A percentile compares a stretch with the other conserved stretches of the same genome.
phyloP scores from a whole-genome alignment of 2,888 invertebrate genomes.

The Sphinx pinastri region DNA sequence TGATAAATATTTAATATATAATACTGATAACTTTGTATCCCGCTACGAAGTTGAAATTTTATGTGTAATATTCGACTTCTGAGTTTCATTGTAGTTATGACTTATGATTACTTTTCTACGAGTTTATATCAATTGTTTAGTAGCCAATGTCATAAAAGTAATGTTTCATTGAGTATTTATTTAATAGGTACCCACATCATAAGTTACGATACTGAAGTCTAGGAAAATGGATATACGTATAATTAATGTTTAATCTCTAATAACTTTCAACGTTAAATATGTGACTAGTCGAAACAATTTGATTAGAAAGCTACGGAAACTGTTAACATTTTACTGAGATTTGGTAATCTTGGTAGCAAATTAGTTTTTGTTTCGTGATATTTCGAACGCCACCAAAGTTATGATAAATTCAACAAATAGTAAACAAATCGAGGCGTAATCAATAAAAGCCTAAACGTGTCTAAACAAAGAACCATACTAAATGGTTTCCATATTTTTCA shows the following conservation, averaged over 20 bases:
- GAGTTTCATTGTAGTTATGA: constrained; percentile 3
- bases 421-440: not conserved
- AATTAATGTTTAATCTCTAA: too few relatives aligned
- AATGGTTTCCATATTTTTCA: not conserved
- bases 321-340: not conserved
- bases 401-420: not conserved
- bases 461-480: not conserved
- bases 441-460: not conserved
- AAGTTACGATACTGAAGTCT: too few relatives aligned
- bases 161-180: not conserved
- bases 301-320: not conserved
- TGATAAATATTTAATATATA: constrained; percentile 16
- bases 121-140: not conserved
- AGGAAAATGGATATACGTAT: too few relatives aligned
- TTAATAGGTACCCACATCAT: not conserved
- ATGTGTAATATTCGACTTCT: constrained; percentile 38
- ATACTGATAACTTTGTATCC: constrained; percentile 30
- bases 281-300: not conserved
- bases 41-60: constrained; percentile 37
- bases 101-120: not conserved
- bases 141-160: not conserved
- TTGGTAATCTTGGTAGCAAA: not conserved
- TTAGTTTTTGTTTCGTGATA: not conserved
- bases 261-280: too few relatives aligned
- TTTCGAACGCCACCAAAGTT: not conserved